phyloP scores from a whole-genome alignment of 2,797 vertebrate species.

The Cygnus olor region DNA sequence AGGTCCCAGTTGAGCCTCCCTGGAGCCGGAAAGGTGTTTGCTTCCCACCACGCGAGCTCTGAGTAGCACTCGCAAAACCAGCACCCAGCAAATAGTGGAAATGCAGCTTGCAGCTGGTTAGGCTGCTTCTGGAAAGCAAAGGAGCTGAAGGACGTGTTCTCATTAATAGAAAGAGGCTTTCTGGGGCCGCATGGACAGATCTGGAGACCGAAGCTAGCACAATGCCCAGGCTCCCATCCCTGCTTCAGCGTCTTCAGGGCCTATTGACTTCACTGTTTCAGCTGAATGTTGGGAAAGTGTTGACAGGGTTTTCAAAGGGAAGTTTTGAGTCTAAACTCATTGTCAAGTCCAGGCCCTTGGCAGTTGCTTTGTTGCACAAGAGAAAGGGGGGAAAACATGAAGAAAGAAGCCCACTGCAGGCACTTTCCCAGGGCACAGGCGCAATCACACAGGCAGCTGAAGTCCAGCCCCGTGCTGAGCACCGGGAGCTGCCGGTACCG shows the following conservation, averaged over 20 bases:
- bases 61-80: background rate
- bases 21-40: background rate
- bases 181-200: background rate
- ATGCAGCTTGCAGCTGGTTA: background rate
- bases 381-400: slow-evolving; percentile 23
- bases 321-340: slow-evolving; percentile 3
- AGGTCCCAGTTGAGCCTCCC: background rate
- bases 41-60: background rate
- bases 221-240: background rate
- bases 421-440: background rate
- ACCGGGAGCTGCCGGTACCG: background rate
- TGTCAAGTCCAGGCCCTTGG: slow-evolving; percentile 11
- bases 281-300: slow-evolving; percentile 21
- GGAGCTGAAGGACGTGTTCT: background rate
- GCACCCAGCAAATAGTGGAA: background rate
- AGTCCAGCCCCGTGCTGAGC: background rate
- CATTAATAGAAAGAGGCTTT: slow-evolving; percentile 37
- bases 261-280: slow-evolving; percentile 2
- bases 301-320: slow-evolving; percentile 62
- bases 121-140: slow-evolving; percentile 40
- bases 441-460: background rate
- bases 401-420: background rate
- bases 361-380: slow-evolving; percentile 40
- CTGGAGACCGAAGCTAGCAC: background rate
- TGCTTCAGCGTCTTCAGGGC: background rate